Percentiles rank a stretch among this genome's conserved stretches.
Conservation (phyloP, 2,888 invertebrate genomes). For the Ormia ochracea region DNA sequence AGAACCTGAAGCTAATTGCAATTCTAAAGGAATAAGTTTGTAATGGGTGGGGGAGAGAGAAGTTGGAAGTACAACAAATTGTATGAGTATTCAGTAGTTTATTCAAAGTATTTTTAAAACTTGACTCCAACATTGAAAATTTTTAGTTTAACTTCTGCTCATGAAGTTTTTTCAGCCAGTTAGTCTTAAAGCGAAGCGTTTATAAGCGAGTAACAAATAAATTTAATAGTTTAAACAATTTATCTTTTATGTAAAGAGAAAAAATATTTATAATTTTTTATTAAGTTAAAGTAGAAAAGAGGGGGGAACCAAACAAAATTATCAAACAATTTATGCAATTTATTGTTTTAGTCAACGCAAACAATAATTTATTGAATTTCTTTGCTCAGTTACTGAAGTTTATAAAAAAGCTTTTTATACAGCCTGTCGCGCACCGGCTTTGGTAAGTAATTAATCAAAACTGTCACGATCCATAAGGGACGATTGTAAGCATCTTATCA, state of each 20-base stretch:
- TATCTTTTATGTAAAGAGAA: neutral
- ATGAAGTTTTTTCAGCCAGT: neutral
- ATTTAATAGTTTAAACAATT: neutral
- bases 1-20: conserved; percentile 45
- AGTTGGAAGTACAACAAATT: neutral
- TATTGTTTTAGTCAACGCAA: neutral
- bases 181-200: conserved; percentile 25
- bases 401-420: conserved; percentile 11
- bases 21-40: neutral
- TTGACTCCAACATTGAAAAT: too few relatives aligned
- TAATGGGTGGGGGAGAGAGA: neutral
- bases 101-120: neutral
- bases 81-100: neutral
- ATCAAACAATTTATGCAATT: neutral
- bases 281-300: neutral
- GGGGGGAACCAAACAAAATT: neutral
- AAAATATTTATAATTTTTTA: conserved; percentile 10
- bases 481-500: too few relatives aligned
- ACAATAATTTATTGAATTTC: neutral
- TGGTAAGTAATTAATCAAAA: too few relatives aligned
- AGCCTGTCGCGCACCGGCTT: neutral
- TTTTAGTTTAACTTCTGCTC: neutral
- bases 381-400: neutral
- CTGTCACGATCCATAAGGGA: too few relatives aligned
- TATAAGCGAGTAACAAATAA: conserved; percentile 5